Evolutionary conservation across 35 echinoderm and acorn worm genomes (phyloP).

Genomic region (Chiridota heheva): DNA sequence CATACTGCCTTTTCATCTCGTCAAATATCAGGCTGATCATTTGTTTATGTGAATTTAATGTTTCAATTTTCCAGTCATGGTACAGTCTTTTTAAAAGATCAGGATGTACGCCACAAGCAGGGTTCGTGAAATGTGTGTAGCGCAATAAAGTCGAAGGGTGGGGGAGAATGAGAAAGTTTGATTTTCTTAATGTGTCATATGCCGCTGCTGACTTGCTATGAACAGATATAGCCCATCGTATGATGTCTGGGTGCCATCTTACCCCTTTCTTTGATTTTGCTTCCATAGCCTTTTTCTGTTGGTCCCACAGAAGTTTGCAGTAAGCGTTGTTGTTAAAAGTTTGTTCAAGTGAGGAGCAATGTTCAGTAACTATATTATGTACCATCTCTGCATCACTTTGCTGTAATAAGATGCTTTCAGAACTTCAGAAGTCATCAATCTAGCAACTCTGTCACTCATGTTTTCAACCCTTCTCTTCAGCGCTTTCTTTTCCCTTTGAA

Average conservation of each 20-base stretch:
- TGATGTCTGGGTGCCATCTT: conserved; percentile 27
- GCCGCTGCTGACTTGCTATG: neutral
- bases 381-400: neutral
- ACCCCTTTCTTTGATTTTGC: conserved; percentile 10
- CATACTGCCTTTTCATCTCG: conserved; percentile 53
- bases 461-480: neutral
- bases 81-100: too few species aligned
- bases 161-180: conserved; percentile 1
- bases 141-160: conserved; percentile 9
- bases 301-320: conserved; percentile 20
- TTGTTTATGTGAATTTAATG: too few species aligned
- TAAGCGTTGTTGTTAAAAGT: conserved; percentile 1
- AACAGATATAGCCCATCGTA: conserved; percentile 10
- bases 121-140: too few species aligned
- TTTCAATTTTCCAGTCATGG: too few species aligned
- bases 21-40: conserved; percentile 35
- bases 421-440: neutral
- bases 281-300: neutral
- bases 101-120: too few species aligned
- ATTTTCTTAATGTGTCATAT: neutral
- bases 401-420: neutral
- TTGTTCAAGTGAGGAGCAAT: too few species aligned
- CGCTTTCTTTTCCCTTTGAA: neutral
- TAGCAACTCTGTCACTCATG: neutral
- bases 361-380: neutral